Evolutionary conservation across 2,888 invertebrate genomes (phyloP), one percentile per base, ranked within the genome.

Genomic region (Nemurella pictetii): DNA sequence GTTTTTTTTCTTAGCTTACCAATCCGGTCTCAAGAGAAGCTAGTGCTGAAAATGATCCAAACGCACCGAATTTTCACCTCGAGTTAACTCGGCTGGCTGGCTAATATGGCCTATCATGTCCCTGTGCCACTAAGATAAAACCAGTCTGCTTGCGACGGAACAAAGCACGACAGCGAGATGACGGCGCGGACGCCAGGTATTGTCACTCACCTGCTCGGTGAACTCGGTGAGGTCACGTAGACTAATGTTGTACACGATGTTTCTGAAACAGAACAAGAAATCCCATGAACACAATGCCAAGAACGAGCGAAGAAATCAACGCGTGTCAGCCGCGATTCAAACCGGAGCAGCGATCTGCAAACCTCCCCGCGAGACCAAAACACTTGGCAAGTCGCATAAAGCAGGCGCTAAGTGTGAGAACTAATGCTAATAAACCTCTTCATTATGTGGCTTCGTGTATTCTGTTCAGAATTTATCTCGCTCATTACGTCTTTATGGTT

Each of bases 231-330:
- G 93, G 89, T 96, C 96, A 90, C 93, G 94, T 88, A 97, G 92
- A 90, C 97, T 97, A 90, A 98, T 94, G 91, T 98, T 98, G 92
- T 97, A 97, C 88, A 98, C 94, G 88, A 95, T 94, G 91, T 98
- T 97, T 91, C 97, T 96, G 93, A 86, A 92, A 93, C 86, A 88
- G 90, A n/a, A 89, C 89, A 85, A 30, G 28, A 30, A 80, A 25
- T 36, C 81, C 25, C 35, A 81, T 81, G 36, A 81, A 55, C 81
- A 81, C 36, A 55, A 82, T 26, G 36, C 80, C 30, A 25, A 30
- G 80, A 3, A 30, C 32, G 36, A 3, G 30, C 78, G 27, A 29
- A 29, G 78, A 30, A 55, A 55, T 55, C 55, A 55, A 55, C 55
- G 55, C 12, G 55, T n/a, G 20, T 26, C 77, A 77, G 25, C 74